phyloP scores from a whole-genome alignment of 2,113 vertebrate genomes.

The Oreotrochilus melanogaster region DNA sequence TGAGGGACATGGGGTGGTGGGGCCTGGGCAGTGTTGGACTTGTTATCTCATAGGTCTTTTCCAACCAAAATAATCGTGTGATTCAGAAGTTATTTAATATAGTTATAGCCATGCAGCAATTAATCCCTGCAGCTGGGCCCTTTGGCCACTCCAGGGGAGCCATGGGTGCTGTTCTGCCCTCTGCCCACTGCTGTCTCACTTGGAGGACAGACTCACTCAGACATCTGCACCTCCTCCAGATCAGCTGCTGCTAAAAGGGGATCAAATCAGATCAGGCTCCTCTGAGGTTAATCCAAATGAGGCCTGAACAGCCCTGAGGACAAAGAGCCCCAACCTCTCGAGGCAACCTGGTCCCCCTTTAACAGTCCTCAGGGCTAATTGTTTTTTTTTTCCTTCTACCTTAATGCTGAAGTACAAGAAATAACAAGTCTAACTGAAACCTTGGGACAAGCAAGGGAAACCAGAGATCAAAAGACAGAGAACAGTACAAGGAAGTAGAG shows the following conservation, averaged over 20 bases:
- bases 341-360: neutral
- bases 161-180: rapidly evolving
- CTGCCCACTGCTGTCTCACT: rapidly evolving
- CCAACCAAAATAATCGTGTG: too few species aligned
- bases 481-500: neutral
- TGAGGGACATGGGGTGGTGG: too few species aligned
- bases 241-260: neutral
- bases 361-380: neutral
- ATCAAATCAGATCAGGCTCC: neutral
- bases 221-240: rapidly evolving
- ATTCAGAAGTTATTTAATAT: rapidly evolving
- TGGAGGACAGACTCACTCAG: neutral
- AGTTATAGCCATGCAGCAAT: rapidly evolving
- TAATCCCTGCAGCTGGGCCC: neutral
- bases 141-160: too few species aligned
- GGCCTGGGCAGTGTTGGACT: too few species aligned
- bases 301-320: neutral
- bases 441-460: neutral
- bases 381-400: neutral
- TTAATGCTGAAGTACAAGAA: neutral
- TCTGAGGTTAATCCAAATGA: too few species aligned
- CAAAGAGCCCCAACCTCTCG: neutral
- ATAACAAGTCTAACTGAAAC: neutral
- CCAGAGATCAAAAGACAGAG: neutral
- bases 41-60: too few species aligned